A percentile compares a stretch with the other conserved stretches of the same genome.
These are phyloP conservation scores for Parascotia fuliginaria DNA, from an alignment of 2,888 invertebrate species.

Conservation along the genomic window DNA sequence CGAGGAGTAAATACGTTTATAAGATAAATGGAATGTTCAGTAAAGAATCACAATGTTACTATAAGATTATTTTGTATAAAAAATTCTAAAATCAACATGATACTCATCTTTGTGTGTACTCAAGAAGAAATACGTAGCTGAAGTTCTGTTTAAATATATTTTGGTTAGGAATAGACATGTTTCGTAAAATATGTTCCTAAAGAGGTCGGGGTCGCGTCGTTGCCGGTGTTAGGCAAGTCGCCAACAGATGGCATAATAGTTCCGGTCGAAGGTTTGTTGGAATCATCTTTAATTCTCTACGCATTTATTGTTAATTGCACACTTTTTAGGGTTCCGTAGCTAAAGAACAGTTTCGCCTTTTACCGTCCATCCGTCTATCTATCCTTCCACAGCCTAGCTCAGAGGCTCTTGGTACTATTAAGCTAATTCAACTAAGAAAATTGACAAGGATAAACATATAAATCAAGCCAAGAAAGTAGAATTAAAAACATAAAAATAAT, in stretches of 20 bases:
- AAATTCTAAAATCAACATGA: too few relatives aligned
- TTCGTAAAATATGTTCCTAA: constrained; percentile 47
- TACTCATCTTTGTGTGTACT: too few relatives aligned
- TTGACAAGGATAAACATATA: too few relatives aligned
- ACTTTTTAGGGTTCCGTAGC: too few relatives aligned
- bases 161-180: constrained; percentile 41
- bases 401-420: too few relatives aligned
- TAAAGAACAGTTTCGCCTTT: too few relatives aligned
- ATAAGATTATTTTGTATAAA: too few relatives aligned
- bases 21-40: background rate
- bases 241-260: constrained; percentile 76
- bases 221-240: constrained; percentile 68
- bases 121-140: background rate
- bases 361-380: too few relatives aligned
- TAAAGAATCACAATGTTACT: background rate
- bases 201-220: constrained; percentile 54
- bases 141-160: constrained; percentile 32
- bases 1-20: constrained; percentile 12
- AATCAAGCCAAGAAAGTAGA: too few relatives aligned
- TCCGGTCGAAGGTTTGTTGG: constrained; percentile 42
- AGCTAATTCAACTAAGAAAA: too few relatives aligned
- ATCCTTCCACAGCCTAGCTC: too few relatives aligned
- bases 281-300: constrained; percentile 33
- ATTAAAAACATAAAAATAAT: too few relatives aligned
- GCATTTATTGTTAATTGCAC: constrained; percentile 21